These are phyloP conservation scores for Rhadina sibilatrix DNA, from an alignment of 2,113 vertebrate species.

Conservation along the genomic window DNA sequence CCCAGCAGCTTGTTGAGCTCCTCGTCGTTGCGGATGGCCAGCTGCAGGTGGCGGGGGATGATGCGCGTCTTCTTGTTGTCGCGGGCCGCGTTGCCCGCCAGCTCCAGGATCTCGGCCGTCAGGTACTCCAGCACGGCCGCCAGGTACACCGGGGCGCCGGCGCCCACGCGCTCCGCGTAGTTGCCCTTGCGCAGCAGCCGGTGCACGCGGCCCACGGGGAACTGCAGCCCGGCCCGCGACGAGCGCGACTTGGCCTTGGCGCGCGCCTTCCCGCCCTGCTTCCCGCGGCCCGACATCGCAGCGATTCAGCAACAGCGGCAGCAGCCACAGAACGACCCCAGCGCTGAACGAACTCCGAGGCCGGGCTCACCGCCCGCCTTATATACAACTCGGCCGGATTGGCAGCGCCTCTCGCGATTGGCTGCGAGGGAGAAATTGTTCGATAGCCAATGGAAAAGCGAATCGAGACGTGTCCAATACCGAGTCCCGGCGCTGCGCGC, in stretches of 20 bases:
- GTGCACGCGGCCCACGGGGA: slow-evolving; percentile 86
- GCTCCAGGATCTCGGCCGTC: slow-evolving; percentile 86
- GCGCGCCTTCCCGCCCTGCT: slow-evolving; percentile 10
- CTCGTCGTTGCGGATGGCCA: slow-evolving; percentile 81
- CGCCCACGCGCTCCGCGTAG: slow-evolving; percentile 53
- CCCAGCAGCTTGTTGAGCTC: slow-evolving; percentile 93
- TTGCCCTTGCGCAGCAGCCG: slow-evolving; percentile 85
- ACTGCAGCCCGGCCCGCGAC: slow-evolving; percentile 72
- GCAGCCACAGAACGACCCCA: no score
- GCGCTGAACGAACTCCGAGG: no score
- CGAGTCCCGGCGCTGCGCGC: no score
- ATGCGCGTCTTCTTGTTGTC: slow-evolving; percentile 79
- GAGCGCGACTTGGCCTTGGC: slow-evolving; percentile 75
- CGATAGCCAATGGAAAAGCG: no score
- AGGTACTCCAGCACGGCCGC: slow-evolving; percentile 83
- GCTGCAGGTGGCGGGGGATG: background rate
- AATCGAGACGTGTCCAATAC: no score
- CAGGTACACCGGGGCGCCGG: slow-evolving; percentile 52
- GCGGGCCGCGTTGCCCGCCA: slow-evolving; percentile 87
- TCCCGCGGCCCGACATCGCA: background rate
- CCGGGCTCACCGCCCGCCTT: no score
- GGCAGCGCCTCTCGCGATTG: no score
- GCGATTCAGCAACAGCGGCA: no score
- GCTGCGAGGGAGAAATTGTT: no score
- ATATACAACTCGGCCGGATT: no score